A percentile compares a stretch with the other conserved stretches of the same genome.
phyloP scores from a whole-genome alignment of 2,888 invertebrate species.

The Sclerodermus sp. region DNA sequence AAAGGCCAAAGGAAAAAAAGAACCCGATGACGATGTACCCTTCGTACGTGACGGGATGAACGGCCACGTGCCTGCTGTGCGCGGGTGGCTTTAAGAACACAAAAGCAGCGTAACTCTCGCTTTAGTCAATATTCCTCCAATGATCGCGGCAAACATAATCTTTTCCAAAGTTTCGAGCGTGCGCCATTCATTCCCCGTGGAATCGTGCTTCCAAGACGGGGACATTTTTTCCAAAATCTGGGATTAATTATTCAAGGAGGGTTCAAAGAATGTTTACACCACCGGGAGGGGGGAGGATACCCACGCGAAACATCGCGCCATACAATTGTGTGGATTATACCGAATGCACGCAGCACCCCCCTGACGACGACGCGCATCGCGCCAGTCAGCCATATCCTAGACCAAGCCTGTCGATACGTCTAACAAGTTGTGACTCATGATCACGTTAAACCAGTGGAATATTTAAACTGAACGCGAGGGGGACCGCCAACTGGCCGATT shows the following conservation, averaged over 20 bases:
- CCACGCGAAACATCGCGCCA: constrained; percentile 12
- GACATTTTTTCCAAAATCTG: background rate
- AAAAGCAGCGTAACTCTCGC: background rate
- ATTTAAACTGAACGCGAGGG: constrained; percentile 16
- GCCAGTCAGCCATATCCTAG: constrained; percentile 5
- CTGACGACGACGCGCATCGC: background rate
- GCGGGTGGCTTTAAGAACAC: constrained; percentile 16
- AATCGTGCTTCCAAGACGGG: no score
- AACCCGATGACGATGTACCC: constrained; percentile 29
- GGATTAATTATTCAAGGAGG: constrained; percentile 1
- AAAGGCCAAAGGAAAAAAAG: constrained; percentile 12
- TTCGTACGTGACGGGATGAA: constrained; percentile 41
- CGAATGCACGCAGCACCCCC: constrained; percentile 15
- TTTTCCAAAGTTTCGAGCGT: no score
- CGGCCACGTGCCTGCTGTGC: constrained; percentile 36
- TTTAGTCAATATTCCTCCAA: no score
- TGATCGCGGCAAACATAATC: background rate
- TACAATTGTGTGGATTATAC: constrained; percentile 17
- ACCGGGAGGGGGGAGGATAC: constrained; percentile 8
- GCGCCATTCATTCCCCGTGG: no score
- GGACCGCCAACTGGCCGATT: constrained; percentile 7
- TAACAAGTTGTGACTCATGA: constrained; percentile 21
- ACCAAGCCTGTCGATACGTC: constrained; percentile 7
- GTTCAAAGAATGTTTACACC: no score
- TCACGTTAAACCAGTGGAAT: constrained; percentile 17